Conservation (phyloP, 2,797 vertebrate genomes). For the Chelidonichthys spinosus region DNA sequence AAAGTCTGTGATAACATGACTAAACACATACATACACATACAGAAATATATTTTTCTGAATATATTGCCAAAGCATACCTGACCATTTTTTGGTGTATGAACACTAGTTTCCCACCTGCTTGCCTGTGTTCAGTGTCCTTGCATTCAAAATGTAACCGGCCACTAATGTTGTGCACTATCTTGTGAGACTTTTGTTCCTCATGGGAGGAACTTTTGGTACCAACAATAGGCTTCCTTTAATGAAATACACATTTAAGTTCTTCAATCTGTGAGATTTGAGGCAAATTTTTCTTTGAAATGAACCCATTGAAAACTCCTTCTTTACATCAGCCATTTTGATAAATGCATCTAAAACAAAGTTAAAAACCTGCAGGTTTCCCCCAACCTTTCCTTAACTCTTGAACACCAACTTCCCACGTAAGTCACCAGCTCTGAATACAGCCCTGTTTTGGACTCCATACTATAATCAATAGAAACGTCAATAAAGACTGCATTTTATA, state of each 20-base stretch:
- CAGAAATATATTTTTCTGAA: neutral
- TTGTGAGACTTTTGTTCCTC: neutral
- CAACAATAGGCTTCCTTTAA: neutral
- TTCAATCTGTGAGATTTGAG: conserved; percentile 17
- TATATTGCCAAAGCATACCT: neutral
- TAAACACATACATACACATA: neutral
- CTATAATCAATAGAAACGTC: conserved; percentile 1
- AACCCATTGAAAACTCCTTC: neutral
- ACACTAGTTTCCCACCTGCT: neutral
- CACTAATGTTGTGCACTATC: neutral
- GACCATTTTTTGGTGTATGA: neutral
- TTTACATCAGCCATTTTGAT: neutral
- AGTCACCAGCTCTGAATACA: conserved; percentile 51
- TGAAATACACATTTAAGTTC: conserved; percentile 9
- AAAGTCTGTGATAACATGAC: neutral
- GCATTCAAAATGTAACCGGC: neutral
- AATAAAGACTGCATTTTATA: neutral
- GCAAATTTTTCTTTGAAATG: conserved; percentile 12
- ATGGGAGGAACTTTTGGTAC: conserved; percentile 8
- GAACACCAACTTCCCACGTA: neutral
- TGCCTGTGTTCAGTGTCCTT: conserved; percentile 2
- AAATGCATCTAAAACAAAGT: neutral
- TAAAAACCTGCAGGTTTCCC: neutral
- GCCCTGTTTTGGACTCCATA: neutral
- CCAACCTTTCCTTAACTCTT: neutral